Evolutionary conservation across 2,888 invertebrate species (phyloP).

Genomic region (Meghimatium bilineatum): DNA sequence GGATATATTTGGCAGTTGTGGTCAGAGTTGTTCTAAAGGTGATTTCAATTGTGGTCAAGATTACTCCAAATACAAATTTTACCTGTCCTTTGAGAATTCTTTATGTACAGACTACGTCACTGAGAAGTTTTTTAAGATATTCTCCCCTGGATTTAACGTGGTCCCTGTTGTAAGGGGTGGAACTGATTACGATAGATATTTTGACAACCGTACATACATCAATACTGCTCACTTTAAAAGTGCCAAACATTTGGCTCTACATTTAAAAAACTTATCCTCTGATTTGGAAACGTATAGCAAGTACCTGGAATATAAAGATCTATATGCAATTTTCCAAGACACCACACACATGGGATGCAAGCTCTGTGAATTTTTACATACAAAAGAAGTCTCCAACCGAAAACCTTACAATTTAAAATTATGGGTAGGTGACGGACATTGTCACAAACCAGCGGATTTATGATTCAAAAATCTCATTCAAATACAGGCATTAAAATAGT

Average conservation of each 20-base stretch:
- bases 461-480: no score
- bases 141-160: not conserved
- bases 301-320: slow-evolving; percentile 33
- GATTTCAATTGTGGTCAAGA: not conserved
- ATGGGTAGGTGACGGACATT: not conserved
- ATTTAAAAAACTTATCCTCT: slow-evolving; percentile 33
- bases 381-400: not conserved
- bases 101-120: slow-evolving; percentile 45
- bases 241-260: slow-evolving; percentile 39
- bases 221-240: slow-evolving; percentile 42
- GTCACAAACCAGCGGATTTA: not conserved
- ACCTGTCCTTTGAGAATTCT: slow-evolving; percentile 46
- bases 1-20: no score
- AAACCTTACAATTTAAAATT: not conserved
- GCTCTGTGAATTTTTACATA: not conserved
- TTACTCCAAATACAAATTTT: slow-evolving; percentile 36
- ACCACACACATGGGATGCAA: not conserved
- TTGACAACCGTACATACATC: slow-evolving; percentile 32
- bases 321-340: not conserved
- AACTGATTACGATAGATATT: slow-evolving; percentile 18
- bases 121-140: slow-evolving; percentile 40
- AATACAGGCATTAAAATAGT: no score
- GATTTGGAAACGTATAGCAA: not conserved
- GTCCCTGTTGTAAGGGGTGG: slow-evolving; percentile 38
- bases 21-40: no score